Base-by-base conservation (phyloP, 2,888 invertebrate species). In the Lumbricus terrestris region DNA sequence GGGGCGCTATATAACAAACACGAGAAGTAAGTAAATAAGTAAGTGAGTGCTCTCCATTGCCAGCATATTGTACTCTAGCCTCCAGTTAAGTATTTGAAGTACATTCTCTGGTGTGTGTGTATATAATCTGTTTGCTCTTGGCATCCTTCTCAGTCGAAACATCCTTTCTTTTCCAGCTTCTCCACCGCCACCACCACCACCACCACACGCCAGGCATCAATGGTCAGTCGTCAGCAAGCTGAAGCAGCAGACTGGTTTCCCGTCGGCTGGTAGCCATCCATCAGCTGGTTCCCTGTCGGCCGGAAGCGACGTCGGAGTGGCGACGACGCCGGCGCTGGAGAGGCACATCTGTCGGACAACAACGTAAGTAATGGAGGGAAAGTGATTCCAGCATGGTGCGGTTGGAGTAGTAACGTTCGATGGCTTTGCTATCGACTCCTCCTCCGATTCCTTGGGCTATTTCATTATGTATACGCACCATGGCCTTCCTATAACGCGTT, bases 271-370 rank as follows among this genome's bases (percentile, higher is more conserved):
- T n/a, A 69, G n/a, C 69, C n/a, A 69, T 29, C 29, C 69, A 69
- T 69, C 69, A 69, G 69, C 69, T 69, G 69, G 69, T 69, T 69
- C 69, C 69, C 69, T 69, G 69, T 69, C 69, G 69, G n/a, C 69
- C n/a, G 69, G 69, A 69, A 69, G 69, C 69, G 29, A 69, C 29
- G 69, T 11, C 8, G n/a, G 69, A 69, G 29, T 69, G 69, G 11
- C 69, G 69, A 69, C 69, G 69, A n/a, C 69, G 69, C 29, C 69
- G 69, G 29, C 69, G n/a, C 11, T 13, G 8, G 69, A 69, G 69
- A 69, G n/a, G 16, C 29, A 69, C 69, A 29, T 69, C 29, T 69
- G 69, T 69, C 29, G 29, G n/a, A 69, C 69, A 69, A 69, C 69
- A 8, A 69, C 69, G 69, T 69, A 69, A 69, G 69, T 69, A 69